Conservation (phyloP, 2,797 vertebrate genomes). For the Lepidocolaptes lacrymiger region DNA sequence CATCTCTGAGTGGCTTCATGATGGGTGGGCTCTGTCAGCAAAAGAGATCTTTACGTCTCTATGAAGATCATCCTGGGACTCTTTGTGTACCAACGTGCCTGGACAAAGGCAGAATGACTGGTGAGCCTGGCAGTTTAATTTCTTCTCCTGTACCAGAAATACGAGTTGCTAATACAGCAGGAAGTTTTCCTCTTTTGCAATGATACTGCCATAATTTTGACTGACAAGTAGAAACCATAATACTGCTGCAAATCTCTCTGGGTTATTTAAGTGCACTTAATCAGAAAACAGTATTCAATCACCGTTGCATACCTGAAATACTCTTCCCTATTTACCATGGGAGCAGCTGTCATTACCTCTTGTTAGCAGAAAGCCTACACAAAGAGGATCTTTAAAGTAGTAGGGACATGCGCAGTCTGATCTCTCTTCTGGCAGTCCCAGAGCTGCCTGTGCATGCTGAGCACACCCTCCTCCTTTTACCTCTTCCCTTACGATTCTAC, state of each 20-base stretch:
- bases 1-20: not conserved
- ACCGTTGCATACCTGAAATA: not conserved
- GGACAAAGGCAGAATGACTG: not conserved
- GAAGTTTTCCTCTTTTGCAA: not conserved
- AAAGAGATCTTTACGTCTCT: not conserved
- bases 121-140: not conserved
- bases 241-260: not conserved
- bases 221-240: not conserved
- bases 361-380: not conserved
- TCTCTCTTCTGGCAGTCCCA: not conserved
- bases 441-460: not conserved
- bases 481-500: not conserved
- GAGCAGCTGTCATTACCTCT: not conserved
- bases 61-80: not conserved
- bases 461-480: not conserved
- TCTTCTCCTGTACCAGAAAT: not conserved
- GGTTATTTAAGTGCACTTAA: slow-evolving; percentile 1
- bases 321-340: not conserved
- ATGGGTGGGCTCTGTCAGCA: not conserved
- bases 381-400: not conserved
- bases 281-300: not conserved
- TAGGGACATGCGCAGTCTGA: not conserved
- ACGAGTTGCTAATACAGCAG: not conserved
- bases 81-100: not conserved
- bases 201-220: not conserved